A percentile compares a stretch with the other conserved stretches of the same genome.
These are phyloP conservation scores for Arenicola marina DNA, from an alignment of 2,888 invertebrate species.

Conservation along the genomic window DNA sequence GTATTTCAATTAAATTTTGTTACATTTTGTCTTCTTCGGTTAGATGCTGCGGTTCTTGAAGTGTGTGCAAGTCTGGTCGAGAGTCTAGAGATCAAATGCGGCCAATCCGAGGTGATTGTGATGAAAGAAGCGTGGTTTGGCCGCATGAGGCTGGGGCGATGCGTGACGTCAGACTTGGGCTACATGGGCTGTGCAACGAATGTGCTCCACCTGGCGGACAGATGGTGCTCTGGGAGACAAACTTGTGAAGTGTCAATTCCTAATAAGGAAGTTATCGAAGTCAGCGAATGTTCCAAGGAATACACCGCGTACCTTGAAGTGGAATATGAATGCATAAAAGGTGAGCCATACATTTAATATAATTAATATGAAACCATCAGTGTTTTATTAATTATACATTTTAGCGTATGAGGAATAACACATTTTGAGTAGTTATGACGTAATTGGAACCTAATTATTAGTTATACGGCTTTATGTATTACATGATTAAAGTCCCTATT, in stretches of 20 bases:
- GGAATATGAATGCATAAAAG: background rate
- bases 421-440: too few species aligned
- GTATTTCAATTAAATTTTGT: too few species aligned
- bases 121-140: background rate
- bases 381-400: too few species aligned
- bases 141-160: background rate
- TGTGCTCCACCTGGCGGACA: background rate
- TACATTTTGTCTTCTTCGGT: too few species aligned
- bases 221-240: conserved; percentile 1
- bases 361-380: too few species aligned
- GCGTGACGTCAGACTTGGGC: background rate
- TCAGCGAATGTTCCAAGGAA: background rate
- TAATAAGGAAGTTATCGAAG: background rate
- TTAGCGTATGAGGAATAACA: too few species aligned
- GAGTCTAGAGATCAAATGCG: too few species aligned
- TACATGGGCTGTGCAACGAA: background rate
- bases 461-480: too few species aligned
- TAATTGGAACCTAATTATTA: too few species aligned
- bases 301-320: background rate
- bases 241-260: background rate
- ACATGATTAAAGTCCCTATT: too few species aligned
- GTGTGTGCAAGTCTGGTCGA: too few species aligned
- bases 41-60: too few species aligned
- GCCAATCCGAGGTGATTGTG: background rate
- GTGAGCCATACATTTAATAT: background rate